phyloP scores from a whole-genome alignment of 2,113 vertebrate species.

The Mustela nigripes region DNA sequence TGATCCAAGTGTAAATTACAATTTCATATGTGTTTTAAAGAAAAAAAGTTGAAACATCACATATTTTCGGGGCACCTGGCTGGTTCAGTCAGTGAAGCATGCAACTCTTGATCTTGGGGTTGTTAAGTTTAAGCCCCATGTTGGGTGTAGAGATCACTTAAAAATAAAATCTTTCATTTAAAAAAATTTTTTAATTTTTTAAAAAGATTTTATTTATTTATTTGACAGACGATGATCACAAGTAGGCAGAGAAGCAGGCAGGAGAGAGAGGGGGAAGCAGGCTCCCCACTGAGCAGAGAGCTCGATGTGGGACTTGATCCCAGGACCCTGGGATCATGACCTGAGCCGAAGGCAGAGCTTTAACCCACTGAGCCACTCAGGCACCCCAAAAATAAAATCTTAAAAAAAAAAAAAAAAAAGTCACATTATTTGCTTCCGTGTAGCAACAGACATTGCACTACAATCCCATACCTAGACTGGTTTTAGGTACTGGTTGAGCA shows the following conservation, averaged over 20 bases:
- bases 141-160: background rate
- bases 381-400: background rate
- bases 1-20: conserved; percentile 53
- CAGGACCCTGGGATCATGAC: too few species aligned
- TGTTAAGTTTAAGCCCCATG: background rate
- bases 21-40: conserved; percentile 50
- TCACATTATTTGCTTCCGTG: background rate
- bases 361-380: too few species aligned
- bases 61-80: background rate
- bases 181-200: too few species aligned
- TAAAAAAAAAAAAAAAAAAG: background rate
- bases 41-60: background rate
- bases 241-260: too few species aligned
- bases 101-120: background rate
- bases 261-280: too few species aligned
- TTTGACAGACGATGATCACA: too few species aligned
- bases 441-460: background rate
- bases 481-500: conserved; percentile 20
- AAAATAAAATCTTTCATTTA: background rate
- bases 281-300: too few species aligned
- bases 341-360: too few species aligned
- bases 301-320: too few species aligned
- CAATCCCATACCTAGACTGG: background rate
- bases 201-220: too few species aligned
- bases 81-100: background rate